A percentile compares a stretch with the other conserved stretches of the same genome.
phyloP scores from a whole-genome alignment of 2,113 vertebrate species.

The Motacilla tschutschensis region DNA sequence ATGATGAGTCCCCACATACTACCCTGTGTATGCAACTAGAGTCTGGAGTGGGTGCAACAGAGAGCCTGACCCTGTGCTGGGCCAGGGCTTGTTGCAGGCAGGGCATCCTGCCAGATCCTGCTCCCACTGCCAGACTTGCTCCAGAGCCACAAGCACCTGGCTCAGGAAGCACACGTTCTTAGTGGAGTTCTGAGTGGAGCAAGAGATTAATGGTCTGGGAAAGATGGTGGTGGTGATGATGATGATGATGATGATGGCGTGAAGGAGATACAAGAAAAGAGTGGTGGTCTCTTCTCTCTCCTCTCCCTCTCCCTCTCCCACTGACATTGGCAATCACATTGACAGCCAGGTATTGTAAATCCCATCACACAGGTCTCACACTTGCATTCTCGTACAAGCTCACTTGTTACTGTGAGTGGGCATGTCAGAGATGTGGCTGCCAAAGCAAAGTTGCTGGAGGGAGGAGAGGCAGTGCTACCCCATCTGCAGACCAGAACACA shows the following conservation, averaged over 20 bases:
- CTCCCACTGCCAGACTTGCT: background rate
- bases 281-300: background rate
- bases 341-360: background rate
- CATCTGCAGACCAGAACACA: rapidly evolving
- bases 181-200: background rate
- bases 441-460: background rate
- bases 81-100: background rate
- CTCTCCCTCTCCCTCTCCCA: background rate
- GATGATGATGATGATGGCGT: background rate
- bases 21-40: no score
- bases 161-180: background rate
- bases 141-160: background rate
- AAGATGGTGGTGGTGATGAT: background rate
- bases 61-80: background rate
- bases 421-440: background rate
- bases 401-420: background rate
- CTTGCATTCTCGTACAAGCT: rapidly evolving
- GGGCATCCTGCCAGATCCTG: background rate
- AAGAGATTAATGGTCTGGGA: background rate
- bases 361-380: background rate
- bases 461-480: background rate
- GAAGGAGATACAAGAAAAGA: background rate
- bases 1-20: background rate
- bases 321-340: background rate
- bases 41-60: background rate